Evolutionary conservation across 2,888 invertebrate species (phyloP).

Genomic region (Platycheirus albimanus): DNA sequence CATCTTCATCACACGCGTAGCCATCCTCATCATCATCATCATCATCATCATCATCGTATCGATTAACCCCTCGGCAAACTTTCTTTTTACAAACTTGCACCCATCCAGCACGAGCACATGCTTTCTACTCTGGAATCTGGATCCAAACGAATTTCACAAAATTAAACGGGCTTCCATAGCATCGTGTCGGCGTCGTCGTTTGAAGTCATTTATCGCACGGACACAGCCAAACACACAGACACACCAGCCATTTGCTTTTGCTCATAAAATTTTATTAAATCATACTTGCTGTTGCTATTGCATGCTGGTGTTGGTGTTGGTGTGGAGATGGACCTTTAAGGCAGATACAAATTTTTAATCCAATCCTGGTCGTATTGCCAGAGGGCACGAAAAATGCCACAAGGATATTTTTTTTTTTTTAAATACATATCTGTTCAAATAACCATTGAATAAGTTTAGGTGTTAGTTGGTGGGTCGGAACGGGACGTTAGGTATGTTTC

Average conservation of each 20-base stretch:
- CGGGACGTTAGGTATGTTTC: too few species aligned
- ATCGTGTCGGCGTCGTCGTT: too few species aligned
- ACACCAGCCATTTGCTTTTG: slow-evolving; percentile 5
- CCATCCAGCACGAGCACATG: not conserved
- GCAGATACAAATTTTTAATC: slow-evolving; percentile 27
- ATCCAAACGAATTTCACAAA: slow-evolving; percentile 28
- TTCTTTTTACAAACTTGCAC: slow-evolving; percentile 11
- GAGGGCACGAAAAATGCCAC: not conserved
- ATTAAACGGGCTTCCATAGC: slow-evolving; percentile 29
- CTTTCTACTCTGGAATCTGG: not conserved
- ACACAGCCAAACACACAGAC: not conserved
- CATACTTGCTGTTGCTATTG: not conserved
- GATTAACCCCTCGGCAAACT: slow-evolving; percentile 15
- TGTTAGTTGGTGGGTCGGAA: not conserved
- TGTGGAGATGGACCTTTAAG: not conserved
- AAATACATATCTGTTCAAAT: not conserved
- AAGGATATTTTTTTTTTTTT: slow-evolving; percentile 1
- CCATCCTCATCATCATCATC: slow-evolving; percentile 1
- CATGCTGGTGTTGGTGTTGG: too few species aligned
- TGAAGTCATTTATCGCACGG: slow-evolving; percentile 32
- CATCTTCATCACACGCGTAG: not conserved
- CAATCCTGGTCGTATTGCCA: not conserved
- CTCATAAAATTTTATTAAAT: slow-evolving; percentile 30
- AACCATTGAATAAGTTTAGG: slow-evolving; percentile 4
- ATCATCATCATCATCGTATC: not conserved